These are phyloP conservation scores for Acropternis orthonyx DNA, from an alignment of 2,797 vertebrate species.

Conservation along the genomic window DNA sequence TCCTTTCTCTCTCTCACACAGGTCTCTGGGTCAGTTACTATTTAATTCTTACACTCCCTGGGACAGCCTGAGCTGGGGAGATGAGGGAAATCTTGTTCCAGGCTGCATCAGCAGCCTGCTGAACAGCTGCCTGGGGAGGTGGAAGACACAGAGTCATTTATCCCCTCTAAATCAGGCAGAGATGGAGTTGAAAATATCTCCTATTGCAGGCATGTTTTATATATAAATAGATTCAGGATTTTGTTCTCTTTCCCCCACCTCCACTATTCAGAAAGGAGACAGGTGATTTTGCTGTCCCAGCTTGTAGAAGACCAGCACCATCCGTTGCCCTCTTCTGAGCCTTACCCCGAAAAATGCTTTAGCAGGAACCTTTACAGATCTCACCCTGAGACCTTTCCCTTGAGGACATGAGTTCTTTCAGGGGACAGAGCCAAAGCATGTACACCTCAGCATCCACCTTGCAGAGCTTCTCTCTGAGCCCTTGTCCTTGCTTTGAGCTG, in stretches of 20 bases:
- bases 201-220: not conserved
- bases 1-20: not conserved
- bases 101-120: not conserved
- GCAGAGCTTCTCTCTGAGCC: not conserved
- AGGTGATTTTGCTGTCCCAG: not conserved
- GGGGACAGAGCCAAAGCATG: not conserved
- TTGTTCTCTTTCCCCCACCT: not conserved
- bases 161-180: not conserved
- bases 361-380: not conserved
- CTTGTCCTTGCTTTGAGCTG: not conserved
- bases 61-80: not conserved
- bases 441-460: not conserved
- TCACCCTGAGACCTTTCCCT: not conserved
- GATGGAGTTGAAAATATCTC: not conserved
- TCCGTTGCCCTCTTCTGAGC: not conserved
- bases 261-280: not conserved
- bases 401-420: not conserved
- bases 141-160: not conserved
- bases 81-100: not conserved
- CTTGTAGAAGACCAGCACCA: not conserved
- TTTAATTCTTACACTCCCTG: not conserved
- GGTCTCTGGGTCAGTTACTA: slow-evolving; percentile 8
- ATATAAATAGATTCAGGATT: not conserved
- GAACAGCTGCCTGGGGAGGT: not conserved
- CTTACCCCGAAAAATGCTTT: not conserved